These are phyloP conservation scores for Drosophila phalerata DNA, from an alignment of 2,888 invertebrate genomes.

Conservation along the genomic window DNA sequence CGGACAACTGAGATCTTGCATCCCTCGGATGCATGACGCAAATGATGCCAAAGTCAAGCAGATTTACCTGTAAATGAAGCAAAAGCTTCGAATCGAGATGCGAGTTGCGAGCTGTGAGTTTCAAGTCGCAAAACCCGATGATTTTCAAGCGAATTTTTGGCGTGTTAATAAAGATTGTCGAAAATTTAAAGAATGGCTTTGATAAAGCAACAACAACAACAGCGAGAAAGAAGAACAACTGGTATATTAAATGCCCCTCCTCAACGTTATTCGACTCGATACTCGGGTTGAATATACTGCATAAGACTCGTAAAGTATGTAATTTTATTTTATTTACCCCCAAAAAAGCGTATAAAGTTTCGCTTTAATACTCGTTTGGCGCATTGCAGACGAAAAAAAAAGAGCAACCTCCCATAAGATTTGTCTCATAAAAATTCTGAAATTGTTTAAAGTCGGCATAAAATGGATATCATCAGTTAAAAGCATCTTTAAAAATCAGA, in stretches of 20 bases:
- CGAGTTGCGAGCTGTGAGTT: neutral
- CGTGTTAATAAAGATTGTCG: conserved; percentile 68
- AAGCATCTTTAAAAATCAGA: neutral
- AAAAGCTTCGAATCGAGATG: conserved; percentile 15
- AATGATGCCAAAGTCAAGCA: conserved; percentile 62
- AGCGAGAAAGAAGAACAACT: conserved; percentile 57
- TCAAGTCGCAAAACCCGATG: conserved; percentile 7
- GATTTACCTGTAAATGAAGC: conserved; percentile 30
- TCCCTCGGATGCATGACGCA: conserved; percentile 62
- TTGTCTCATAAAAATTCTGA: neutral
- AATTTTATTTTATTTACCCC: conserved; percentile 58
- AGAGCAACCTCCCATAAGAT: conserved; percentile 1
- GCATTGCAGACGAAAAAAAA: conserved; percentile 1
- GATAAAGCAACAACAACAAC: conserved; percentile 43
- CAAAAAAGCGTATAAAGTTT: conserved; percentile 27
- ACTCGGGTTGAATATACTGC: conserved; percentile 28
- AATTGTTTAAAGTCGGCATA: conserved; percentile 1
- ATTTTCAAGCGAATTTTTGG: conserved; percentile 59
- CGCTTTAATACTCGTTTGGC: conserved; percentile 6
- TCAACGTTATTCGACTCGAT: conserved; percentile 12
- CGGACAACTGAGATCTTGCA: conserved; percentile 9
- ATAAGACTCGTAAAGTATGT: conserved; percentile 52
- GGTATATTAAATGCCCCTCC: conserved; percentile 58
- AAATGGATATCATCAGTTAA: neutral
- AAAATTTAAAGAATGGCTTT: conserved; percentile 63